A percentile compares a stretch with the other conserved stretches of the same genome.
Evolutionary conservation across 2,113 vertebrate genomes (phyloP).

Genomic region (Strigops habroptila): DNA sequence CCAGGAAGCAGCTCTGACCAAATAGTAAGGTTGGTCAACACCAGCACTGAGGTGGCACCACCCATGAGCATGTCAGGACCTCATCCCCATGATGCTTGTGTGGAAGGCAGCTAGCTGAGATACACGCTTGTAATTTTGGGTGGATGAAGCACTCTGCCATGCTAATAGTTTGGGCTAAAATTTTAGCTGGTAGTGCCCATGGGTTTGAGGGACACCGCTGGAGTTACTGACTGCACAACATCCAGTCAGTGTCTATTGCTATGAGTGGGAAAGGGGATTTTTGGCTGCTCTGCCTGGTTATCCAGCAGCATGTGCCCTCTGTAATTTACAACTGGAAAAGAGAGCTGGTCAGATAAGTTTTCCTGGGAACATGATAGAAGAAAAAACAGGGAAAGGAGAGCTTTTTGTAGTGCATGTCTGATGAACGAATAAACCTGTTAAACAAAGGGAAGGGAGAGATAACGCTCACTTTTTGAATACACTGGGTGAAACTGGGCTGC

Average conservation of each 20-base stretch:
- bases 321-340: not conserved
- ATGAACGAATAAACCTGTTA: not conserved
- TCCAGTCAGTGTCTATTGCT: not conserved
- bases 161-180: not conserved
- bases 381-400: not conserved
- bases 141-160: too few relatives aligned
- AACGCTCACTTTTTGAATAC: not conserved
- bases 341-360: not conserved
- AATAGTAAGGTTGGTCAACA: not conserved
- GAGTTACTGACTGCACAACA: not conserved
- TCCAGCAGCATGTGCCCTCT: not conserved
- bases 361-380: not conserved
- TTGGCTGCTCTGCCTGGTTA: not conserved
- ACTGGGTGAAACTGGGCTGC: not conserved
- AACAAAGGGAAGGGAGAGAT: not conserved
- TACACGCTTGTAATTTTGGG: not conserved
- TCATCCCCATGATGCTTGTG: rapidly evolving
- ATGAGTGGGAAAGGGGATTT: not conserved
- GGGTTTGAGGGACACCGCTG: not conserved
- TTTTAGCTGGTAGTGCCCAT: not conserved
- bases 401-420: not conserved
- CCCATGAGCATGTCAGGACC: not conserved
- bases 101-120: not conserved
- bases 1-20: not conserved
- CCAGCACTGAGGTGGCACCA: not conserved